A percentile compares a stretch with the other conserved stretches of the same genome.
Evolutionary conservation across 1,140 invertebrate species (phyloP).

Genomic region (Cydia strobilella): DNA sequence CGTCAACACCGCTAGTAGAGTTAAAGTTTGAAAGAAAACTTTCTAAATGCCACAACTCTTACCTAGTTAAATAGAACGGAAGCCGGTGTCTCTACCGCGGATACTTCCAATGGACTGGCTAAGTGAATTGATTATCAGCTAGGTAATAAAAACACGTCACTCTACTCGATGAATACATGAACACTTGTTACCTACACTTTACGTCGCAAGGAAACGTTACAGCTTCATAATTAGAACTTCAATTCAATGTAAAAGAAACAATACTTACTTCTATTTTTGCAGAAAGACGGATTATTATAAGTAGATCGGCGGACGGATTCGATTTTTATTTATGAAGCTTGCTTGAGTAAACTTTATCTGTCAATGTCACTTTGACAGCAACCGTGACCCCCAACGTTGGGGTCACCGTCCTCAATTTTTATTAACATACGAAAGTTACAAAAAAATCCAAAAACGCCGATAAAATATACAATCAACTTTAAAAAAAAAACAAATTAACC

Average conservation of each 20-base stretch:
- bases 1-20: neutral
- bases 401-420: neutral
- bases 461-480: too few relatives aligned
- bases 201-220: neutral
- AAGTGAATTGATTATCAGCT: constrained; percentile 1
- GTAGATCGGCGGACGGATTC: neutral
- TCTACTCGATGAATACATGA: neutral
- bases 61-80: neutral
- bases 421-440: neutral
- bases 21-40: neutral
- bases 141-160: constrained; percentile 15
- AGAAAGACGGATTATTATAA: neutral
- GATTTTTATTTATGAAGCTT: neutral
- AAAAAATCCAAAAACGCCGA: neutral
- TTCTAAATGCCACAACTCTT: neutral
- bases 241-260: neutral
- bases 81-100: neutral
- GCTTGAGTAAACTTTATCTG: neutral
- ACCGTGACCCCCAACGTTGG: neutral
- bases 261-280: neutral
- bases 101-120: neutral
- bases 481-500: too few relatives aligned
- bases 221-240: neutral
- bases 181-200: neutral
- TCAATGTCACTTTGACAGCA: constrained; percentile 16